phyloP scores from a whole-genome alignment of 2,888 invertebrate species.

The Nemotelus nigrinus region DNA sequence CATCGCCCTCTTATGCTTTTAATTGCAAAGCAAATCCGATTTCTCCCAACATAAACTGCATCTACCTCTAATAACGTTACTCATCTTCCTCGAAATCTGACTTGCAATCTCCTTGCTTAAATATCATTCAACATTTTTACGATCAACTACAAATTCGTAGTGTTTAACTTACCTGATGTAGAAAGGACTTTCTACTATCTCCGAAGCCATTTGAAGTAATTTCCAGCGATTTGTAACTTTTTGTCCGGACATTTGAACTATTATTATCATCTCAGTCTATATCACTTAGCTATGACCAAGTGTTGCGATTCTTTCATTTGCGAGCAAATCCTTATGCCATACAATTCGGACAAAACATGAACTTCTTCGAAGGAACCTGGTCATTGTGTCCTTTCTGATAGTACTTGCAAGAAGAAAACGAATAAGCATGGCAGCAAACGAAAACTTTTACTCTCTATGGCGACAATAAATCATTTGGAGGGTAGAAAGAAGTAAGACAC shows the following conservation, averaged over 20 bases:
- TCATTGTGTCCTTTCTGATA: not conserved
- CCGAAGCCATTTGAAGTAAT: conserved; percentile 49
- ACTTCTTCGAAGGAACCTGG: not conserved
- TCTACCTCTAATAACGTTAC: too few relatives aligned
- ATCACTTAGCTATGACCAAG: conserved; percentile 15
- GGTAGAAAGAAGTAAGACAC: conserved; percentile 15
- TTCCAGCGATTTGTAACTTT: conserved; percentile 51
- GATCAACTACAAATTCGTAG: too few relatives aligned
- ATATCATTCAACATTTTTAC: too few relatives aligned
- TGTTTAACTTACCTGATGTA: not conserved
- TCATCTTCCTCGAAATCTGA: too few relatives aligned
- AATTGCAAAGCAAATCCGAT: too few relatives aligned
- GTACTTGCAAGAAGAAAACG: conserved; percentile 5
- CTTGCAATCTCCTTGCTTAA: too few relatives aligned
- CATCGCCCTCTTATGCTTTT: too few relatives aligned
- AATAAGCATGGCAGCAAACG: conserved; percentile 20
- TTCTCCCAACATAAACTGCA: too few relatives aligned
- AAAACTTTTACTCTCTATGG: conserved; percentile 51
- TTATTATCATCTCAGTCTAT: conserved; percentile 9
- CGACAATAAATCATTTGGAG: conserved; percentile 50
- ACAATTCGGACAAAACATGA: not conserved
- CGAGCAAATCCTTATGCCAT: not conserved
- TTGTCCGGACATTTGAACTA: conserved; percentile 34
- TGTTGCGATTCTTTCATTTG: not conserved
- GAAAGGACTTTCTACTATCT: conserved; percentile 45